Conservation (phyloP, 2,888 invertebrate species). For the Drosophila formosana region DNA sequence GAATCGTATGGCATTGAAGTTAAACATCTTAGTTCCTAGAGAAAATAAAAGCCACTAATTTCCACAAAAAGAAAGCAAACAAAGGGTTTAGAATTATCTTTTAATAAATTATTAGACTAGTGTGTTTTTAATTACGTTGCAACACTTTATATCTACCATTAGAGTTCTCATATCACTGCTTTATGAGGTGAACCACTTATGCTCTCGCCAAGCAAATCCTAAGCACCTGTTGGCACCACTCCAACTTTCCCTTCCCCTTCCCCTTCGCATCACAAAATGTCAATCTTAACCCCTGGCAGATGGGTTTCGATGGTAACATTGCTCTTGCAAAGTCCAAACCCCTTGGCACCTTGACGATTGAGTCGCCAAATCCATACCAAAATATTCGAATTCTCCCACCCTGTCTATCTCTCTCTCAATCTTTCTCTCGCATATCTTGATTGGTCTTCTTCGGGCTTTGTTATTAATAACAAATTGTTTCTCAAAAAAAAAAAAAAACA, state of each 20-base stretch:
- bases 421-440: constrained; percentile 20
- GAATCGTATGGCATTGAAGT: not conserved
- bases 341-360: constrained; percentile 57
- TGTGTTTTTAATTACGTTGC: not conserved
- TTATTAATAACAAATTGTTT: constrained; percentile 17
- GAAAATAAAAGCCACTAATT: too few relatives aligned
- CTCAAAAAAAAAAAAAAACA: too few relatives aligned
- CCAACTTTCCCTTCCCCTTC: too few relatives aligned
- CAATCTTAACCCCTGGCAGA: constrained; percentile 13
- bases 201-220: constrained; percentile 19
- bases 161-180: not conserved
- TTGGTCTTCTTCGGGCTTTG: constrained; percentile 39
- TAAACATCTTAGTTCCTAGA: not conserved
- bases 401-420: not conserved
- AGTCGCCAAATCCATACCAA: constrained; percentile 25
- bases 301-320: constrained; percentile 21
- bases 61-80: too few relatives aligned
- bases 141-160: not conserved
- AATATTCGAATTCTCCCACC: constrained; percentile 8
- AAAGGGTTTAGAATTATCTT: not conserved
- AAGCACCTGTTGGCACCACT: constrained; percentile 52
- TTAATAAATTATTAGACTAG: not conserved
- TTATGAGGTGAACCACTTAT: constrained; percentile 20
- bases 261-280: constrained; percentile 3
- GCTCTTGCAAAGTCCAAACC: constrained; percentile 41